Base-by-base conservation (phyloP, 2,113 vertebrate genomes). In the Hippolais icterina region DNA sequence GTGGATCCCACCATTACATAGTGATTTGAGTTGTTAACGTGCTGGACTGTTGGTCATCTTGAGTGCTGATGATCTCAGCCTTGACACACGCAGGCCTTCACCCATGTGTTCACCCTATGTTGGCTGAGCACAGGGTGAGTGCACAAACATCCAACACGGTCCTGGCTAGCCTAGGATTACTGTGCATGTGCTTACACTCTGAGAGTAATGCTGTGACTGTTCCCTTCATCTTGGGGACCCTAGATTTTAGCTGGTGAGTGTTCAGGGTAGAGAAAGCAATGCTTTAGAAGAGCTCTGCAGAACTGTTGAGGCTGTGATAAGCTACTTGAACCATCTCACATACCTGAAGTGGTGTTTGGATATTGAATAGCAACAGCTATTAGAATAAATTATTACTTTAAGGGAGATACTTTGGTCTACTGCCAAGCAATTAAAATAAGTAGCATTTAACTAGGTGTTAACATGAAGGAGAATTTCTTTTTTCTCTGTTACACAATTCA, bases 381-480 rank as follows among this genome's bases (percentile, higher is more conserved):
- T 88, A 90, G 42, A 59, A 74, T 69, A 69, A 88, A 42, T 90
- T 90, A 83, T 66, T n/a, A 60, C 71, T 90, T 83, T 63, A 86
- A 83, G 22, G 46, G 50, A 76, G 50, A 61, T 66, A 49, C 25
- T 49, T 74, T 95, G 76, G 79, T 90, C 71, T 93, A 29, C 42
- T 81, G 94, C 76, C 54, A 92, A 81, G 63, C 54, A 93, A 75
- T 77, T 93, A 54, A 71, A 95, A 6, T 63, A 95, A 94, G 79
- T 50, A 79, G 17, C 59, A 42, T 88, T 94, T 83, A 92, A 91
- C 74, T 64, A 80, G 31, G 31, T 89, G 72, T 93, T 83, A 86
- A 80, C 42, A 66, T 29, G 60, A 80, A 68, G 17, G 22, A 71
- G 63, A 75, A 81, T 50, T 69, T 87, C 56, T 61, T 91, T 82